Evolutionary conservation across 2,113 vertebrate genomes (phyloP).

Genomic region (Leucoraja erinaceus): DNA sequence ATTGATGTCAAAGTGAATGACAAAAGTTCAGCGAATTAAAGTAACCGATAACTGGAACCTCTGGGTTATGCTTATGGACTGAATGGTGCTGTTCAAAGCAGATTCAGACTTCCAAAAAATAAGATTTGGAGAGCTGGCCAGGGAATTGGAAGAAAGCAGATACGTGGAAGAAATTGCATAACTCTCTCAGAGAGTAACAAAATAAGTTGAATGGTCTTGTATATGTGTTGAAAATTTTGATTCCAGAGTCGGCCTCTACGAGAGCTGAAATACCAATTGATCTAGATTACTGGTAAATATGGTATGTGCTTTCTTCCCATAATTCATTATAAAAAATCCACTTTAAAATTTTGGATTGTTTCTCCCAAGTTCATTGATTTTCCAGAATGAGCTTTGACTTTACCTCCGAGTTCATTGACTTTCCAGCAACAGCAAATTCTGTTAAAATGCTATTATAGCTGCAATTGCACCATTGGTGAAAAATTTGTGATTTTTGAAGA

Average conservation of each 20-base stretch:
- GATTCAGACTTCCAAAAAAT: too few species aligned
- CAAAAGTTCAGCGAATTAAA: too few species aligned
- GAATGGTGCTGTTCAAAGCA: too few species aligned
- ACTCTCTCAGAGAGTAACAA: background rate
- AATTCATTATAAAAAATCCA: background rate
- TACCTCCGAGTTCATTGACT: background rate
- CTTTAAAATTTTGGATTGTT: background rate
- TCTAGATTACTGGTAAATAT: background rate
- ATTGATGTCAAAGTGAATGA: too few species aligned
- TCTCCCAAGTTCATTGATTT: background rate
- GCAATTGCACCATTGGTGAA: background rate
- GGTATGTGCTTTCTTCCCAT: too few species aligned
- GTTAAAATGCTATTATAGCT: background rate
- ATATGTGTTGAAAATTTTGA: too few species aligned
- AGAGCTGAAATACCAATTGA: background rate
- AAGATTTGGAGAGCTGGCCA: background rate
- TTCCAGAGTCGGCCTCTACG: too few species aligned
- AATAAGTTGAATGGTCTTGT: background rate
- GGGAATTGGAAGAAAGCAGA: background rate
- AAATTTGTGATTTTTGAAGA: conserved; percentile 1
- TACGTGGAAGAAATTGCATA: background rate
- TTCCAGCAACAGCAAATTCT: background rate
- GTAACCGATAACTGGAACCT: too few species aligned
- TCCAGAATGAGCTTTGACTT: background rate
- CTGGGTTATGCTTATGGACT: too few species aligned